Conservation (phyloP, 2,888 invertebrate species). For the Melanostoma scalare region DNA sequence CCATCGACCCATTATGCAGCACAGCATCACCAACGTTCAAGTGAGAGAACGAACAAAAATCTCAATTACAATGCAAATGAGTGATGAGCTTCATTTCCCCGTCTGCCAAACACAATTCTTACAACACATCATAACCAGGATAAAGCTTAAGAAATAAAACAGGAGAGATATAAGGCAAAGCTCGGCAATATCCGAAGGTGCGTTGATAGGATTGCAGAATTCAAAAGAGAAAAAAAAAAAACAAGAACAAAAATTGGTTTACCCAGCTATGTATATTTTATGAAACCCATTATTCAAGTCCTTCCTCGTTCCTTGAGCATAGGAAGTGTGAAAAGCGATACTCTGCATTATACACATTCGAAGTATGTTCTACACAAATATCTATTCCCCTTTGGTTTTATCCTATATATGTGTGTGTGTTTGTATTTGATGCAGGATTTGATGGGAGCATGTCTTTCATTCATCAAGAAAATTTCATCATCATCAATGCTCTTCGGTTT, state of each 20-base stretch:
- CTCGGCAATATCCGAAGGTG: conserved; percentile 69
- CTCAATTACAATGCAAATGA: conserved; percentile 70
- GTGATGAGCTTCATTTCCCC: conserved; percentile 65
- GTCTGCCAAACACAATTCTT: background rate
- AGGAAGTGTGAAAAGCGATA: conserved; percentile 70
- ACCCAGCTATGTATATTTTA: conserved; percentile 68
- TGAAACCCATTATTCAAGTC: conserved; percentile 67
- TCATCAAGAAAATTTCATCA: conserved; percentile 64
- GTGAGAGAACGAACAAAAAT: conserved; percentile 47
- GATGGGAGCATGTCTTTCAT: conserved; percentile 66
- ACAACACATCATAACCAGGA: conserved; percentile 15
- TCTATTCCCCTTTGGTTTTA: background rate
- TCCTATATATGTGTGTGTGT: conserved; percentile 5
- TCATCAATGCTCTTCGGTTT: conserved; percentile 46
- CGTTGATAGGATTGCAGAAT: conserved; percentile 58
- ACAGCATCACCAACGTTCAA: conserved; percentile 11
- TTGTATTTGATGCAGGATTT: conserved; percentile 44
- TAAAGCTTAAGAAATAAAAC: conserved; percentile 50
- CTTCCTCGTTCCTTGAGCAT: conserved; percentile 57
- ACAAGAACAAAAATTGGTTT: conserved; percentile 37
- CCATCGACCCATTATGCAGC: conserved; percentile 29
- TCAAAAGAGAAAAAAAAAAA: background rate
- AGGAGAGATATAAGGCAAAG: conserved; percentile 49
- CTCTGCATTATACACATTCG: conserved; percentile 45
- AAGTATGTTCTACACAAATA: conserved; percentile 19